Conservation (phyloP, 64 coral and sea anemone genomes). For the Porites lutea region DNA sequence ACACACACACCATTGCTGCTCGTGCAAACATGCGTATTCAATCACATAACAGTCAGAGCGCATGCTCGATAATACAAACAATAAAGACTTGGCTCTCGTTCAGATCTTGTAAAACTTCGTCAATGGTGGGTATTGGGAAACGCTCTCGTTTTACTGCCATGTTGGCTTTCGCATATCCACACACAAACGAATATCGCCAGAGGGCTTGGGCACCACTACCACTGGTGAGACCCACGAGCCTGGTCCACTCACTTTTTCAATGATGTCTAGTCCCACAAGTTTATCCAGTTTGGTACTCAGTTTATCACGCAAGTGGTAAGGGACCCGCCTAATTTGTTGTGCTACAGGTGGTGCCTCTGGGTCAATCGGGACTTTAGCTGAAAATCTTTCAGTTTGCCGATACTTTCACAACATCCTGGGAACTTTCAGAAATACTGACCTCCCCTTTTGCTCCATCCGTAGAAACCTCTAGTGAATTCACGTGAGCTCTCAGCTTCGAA, state of each 20-base stretch:
- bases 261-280: background rate
- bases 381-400: conserved; percentile 31
- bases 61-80: too few species aligned
- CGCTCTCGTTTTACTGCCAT: conserved; percentile 5
- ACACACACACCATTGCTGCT: too few species aligned
- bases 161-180: conserved; percentile 61
- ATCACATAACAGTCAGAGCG: too few species aligned
- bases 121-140: conserved; percentile 27
- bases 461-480: background rate
- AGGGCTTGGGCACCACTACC: conserved; percentile 11
- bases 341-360: background rate
- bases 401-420: too few species aligned
- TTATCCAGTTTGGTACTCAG: conserved; percentile 18
- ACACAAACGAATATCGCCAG: background rate
- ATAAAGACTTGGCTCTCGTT: conserved; percentile 1
- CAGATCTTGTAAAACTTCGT: background rate
- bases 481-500: too few species aligned
- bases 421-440: too few species aligned
- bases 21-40: too few species aligned
- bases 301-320: conserved; percentile 26
- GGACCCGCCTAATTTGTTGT: background rate
- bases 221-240: background rate
- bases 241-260: conserved; percentile 17
- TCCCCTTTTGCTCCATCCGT: too few species aligned
- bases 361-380: conserved; percentile 36